Conservation (phyloP, 2,888 invertebrate genomes). For the Phania funesta region DNA sequence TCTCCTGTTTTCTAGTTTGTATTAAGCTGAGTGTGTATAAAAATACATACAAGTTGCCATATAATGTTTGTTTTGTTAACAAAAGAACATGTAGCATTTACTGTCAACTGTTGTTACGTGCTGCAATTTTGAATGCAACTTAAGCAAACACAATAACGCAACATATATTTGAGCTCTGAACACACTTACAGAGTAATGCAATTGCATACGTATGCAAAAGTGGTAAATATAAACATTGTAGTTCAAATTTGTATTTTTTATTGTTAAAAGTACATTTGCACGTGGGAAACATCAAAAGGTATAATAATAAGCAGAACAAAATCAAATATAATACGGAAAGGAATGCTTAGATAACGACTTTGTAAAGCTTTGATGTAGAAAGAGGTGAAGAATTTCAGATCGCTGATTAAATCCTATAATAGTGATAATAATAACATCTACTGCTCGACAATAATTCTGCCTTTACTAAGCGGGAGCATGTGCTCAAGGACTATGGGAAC, state of each 20-base stretch:
- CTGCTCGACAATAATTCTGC: too few relatives aligned
- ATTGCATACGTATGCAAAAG: slow-evolving; percentile 8
- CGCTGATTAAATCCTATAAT: background rate
- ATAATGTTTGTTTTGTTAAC: slow-evolving; percentile 29
- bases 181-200: slow-evolving; percentile 17
- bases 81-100: slow-evolving; percentile 53
- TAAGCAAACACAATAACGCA: slow-evolving; percentile 57
- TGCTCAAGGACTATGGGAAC: too few relatives aligned
- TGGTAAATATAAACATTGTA: slow-evolving; percentile 8
- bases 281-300: slow-evolving; percentile 22
- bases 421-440: too few relatives aligned
- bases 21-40: slow-evolving; percentile 22
- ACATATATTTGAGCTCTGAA: background rate
- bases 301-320: slow-evolving; percentile 1
- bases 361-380: background rate
- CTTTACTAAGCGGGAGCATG: too few relatives aligned
- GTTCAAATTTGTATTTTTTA: slow-evolving; percentile 15
- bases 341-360: background rate
- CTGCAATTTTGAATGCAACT: slow-evolving; percentile 70
- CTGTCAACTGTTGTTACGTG: slow-evolving; percentile 69
- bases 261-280: slow-evolving; percentile 52
- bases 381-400: background rate
- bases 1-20: slow-evolving; percentile 14
- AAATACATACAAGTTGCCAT: slow-evolving; percentile 3
- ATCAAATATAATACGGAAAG: slow-evolving; percentile 10